phyloP scores from a whole-genome alignment of 2,113 vertebrate genomes.

The Todiramphus chloris region DNA sequence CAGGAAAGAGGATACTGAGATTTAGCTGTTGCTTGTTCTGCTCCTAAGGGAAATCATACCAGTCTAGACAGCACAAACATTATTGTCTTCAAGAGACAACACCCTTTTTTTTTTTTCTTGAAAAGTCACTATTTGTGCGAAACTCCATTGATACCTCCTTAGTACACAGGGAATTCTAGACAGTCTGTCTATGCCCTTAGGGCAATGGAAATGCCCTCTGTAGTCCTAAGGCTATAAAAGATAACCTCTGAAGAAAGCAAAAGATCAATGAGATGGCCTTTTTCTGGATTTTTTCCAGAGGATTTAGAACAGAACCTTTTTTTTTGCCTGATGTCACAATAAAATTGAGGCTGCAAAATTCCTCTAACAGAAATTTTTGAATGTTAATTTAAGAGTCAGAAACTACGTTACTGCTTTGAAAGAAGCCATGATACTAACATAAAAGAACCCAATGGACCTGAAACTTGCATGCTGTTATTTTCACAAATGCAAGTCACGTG shows the following conservation, averaged over 20 bases:
- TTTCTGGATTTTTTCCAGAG: neutral
- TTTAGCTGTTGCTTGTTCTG: neutral
- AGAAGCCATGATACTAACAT: neutral
- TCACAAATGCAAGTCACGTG: neutral
- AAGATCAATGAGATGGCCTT: neutral
- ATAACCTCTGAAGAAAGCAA: neutral
- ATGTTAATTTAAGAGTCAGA: constrained; percentile 6
- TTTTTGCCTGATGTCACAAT: neutral
- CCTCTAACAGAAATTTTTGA: neutral
- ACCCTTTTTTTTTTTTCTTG: neutral
- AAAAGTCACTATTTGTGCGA: neutral
- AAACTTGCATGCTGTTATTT: neutral
- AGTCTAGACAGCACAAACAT: neutral
- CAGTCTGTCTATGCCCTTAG: neutral
- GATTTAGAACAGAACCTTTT: neutral
- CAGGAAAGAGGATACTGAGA: neutral
- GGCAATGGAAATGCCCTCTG: neutral
- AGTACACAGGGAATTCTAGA: neutral
- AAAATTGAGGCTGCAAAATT: neutral
- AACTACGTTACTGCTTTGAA: neutral
- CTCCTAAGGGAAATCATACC: neutral
- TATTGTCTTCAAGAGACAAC: rapidly evolving
- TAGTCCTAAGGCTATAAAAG: neutral
- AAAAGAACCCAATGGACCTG: neutral
- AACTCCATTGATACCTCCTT: neutral